Evolutionary conservation across 2,113 vertebrate genomes (phyloP), one percentile per base, ranked within the genome.

Genomic region (Sorex fumeus): DNA sequence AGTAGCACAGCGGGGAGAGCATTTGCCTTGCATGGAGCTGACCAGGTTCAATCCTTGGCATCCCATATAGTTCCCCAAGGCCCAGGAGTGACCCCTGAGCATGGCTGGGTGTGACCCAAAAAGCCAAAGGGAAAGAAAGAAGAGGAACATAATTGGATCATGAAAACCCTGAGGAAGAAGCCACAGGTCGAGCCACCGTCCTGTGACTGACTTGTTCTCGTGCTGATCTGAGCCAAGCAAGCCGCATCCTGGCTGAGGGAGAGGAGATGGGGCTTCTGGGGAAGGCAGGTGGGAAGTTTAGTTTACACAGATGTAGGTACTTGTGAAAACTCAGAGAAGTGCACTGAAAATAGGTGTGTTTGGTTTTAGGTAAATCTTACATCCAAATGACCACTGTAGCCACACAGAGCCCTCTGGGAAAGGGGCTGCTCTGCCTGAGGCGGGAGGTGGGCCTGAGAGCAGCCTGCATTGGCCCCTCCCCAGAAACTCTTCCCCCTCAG

Each of bases 381-480:
- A 16, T 57, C 75, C 70, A 28, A 85, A 81, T 70, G 28, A 85
- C 71, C 84, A 28, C n/a, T n/a, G 5, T 47, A 67, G 47, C 10
- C 36, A 53, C 30, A 80, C 18, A 36, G 53, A 80, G 32, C 13
- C 21, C 2, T 69, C 0, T 11, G 16, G 50, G 12, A 23, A n/a
- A 71, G 27, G 34, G 5, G 27, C 21, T n/a, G 0, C 50, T 86
- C 28, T 87, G 23, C 43, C 28, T 66, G 23, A 19, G 23, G 10
- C 40, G 43, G 13, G 50, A 43, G n/a, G 21, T 36, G 13, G 9
- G 13, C 30, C 40, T 21, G 28, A 28, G 9, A 0, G 19, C 3
- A 1, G 2, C 3, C 23, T 21, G 3, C 15, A n/a, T 4, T 5
- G 0, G 3, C 3, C 28, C 30, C 15, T 21, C 19, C 66, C 27